Conservation (phyloP, 2,888 invertebrate genomes). For the Scaptomyza polygonia region DNA sequence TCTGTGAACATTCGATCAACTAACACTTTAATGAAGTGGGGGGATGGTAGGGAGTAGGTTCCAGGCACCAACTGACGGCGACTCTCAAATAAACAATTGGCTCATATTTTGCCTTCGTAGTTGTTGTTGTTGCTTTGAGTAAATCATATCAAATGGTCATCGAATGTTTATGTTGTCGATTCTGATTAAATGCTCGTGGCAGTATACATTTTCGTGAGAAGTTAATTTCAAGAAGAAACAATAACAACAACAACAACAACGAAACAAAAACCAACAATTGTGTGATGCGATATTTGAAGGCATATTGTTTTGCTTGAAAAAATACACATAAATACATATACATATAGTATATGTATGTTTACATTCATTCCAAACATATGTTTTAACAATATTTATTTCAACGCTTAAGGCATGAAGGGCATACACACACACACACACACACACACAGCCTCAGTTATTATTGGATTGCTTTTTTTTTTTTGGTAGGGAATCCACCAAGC, state of each 20-base stretch:
- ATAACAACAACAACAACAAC: constrained; percentile 27
- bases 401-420: constrained; percentile 48
- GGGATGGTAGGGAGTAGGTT: neutral
- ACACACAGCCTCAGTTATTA: constrained; percentile 3
- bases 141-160: constrained; percentile 28
- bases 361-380: neutral
- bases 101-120: constrained; percentile 2
- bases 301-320: constrained; percentile 39
- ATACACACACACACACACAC: constrained; percentile 19
- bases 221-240: constrained; percentile 36
- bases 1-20: neutral
- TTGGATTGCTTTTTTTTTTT: constrained; percentile 19
- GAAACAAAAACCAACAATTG: constrained; percentile 21
- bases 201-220: constrained; percentile 32
- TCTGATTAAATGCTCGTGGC: constrained; percentile 54
- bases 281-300: constrained; percentile 42
- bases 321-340: neutral
- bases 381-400: constrained; percentile 5
- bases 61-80: constrained; percentile 3
- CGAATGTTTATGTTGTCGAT: constrained; percentile 28
- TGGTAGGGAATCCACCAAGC: constrained; percentile 54
- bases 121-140: constrained; percentile 12
- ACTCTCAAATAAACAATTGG: constrained; percentile 35
- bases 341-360: too few species aligned
- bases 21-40: too few species aligned